These are phyloP conservation scores for Marcusenius ussheri DNA, from an alignment of 2,113 vertebrate genomes.

Conservation along the genomic window DNA sequence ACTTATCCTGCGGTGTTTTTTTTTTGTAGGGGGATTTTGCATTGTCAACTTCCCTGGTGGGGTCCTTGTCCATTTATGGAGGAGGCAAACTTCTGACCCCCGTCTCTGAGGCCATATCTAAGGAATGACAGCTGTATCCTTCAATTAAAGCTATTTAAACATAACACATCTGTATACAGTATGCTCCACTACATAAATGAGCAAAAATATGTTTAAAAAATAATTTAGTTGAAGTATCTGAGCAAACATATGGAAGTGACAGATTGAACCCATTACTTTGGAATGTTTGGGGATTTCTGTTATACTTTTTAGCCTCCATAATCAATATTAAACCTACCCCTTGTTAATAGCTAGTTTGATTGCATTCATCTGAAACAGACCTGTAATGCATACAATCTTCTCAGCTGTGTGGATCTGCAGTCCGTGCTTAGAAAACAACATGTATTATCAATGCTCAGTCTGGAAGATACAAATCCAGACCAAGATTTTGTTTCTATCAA, in stretches of 20 bases:
- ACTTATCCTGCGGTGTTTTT: not conserved
- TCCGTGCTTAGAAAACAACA: not conserved
- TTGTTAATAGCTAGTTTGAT: not conserved
- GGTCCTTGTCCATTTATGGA: not conserved
- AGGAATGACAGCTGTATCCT: not conserved
- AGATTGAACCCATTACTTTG: not conserved
- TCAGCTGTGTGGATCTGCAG: not conserved
- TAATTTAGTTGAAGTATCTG: not conserved
- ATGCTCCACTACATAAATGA: not conserved
- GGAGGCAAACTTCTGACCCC: not conserved
- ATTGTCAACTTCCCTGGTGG: not conserved
- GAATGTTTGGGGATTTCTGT: not conserved
- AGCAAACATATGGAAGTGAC: not conserved
- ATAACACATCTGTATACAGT: not conserved
- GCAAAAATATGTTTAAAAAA: not conserved
- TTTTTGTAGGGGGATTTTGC: not conserved
- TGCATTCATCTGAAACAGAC: not conserved
- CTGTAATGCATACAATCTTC: not conserved
- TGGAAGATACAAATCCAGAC: no score
- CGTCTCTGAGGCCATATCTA: not conserved
- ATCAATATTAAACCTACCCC: not conserved
- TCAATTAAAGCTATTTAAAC: not conserved
- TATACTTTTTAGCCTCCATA: not conserved
- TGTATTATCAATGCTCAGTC: not conserved
- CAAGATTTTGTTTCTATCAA: no score